Percentiles rank a stretch among this genome's conserved stretches.
Evolutionary conservation across 2,113 vertebrate genomes (phyloP).

Genomic region (Thamnophis sirtalis): DNA sequence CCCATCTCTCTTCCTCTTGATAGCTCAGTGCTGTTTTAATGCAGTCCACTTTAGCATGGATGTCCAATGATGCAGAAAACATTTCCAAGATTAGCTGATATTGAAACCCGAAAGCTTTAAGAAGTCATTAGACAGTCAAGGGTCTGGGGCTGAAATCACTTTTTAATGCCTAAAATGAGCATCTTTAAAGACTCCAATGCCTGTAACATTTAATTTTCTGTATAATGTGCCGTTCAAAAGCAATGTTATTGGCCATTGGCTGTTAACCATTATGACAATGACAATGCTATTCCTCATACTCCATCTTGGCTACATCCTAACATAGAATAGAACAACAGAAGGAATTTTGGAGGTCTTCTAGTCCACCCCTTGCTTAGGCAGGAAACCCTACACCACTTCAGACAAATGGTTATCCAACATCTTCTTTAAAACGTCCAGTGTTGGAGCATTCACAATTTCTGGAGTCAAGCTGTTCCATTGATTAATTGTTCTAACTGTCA

Average conservation of each 20-base stretch:
- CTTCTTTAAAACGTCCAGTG: too few relatives aligned
- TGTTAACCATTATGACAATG: not conserved
- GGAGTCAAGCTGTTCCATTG: too few relatives aligned
- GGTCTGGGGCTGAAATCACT: conserved; percentile 63
- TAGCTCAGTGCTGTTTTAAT: not conserved
- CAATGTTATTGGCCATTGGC: not conserved
- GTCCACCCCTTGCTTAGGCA: too few relatives aligned
- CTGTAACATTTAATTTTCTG: conserved; percentile 60
- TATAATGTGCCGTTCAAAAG: conserved; percentile 53
- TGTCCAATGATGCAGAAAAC: conserved; percentile 54
- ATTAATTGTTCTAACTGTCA: too few relatives aligned
- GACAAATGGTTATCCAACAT: too few relatives aligned
- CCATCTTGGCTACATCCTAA: not conserved
- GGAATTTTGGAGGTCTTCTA: too few relatives aligned
- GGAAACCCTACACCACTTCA: too few relatives aligned
- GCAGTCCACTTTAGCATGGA: conserved; percentile 51
- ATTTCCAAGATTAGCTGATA: conserved; percentile 62
- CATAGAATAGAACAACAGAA: too few relatives aligned
- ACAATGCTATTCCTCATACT: not conserved
- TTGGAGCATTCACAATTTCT: too few relatives aligned
- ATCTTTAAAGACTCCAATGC: conserved; percentile 60
- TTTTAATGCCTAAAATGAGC: conserved; percentile 62
- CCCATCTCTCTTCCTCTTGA: fast-evolving
- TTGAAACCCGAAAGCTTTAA: conserved; percentile 60
- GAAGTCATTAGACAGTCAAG: conserved; percentile 60